Percentiles rank a stretch among this genome's conserved stretches.
Conservation (phyloP, 2,888 invertebrate genomes). For the Nephrocerus scutellatus region DNA sequence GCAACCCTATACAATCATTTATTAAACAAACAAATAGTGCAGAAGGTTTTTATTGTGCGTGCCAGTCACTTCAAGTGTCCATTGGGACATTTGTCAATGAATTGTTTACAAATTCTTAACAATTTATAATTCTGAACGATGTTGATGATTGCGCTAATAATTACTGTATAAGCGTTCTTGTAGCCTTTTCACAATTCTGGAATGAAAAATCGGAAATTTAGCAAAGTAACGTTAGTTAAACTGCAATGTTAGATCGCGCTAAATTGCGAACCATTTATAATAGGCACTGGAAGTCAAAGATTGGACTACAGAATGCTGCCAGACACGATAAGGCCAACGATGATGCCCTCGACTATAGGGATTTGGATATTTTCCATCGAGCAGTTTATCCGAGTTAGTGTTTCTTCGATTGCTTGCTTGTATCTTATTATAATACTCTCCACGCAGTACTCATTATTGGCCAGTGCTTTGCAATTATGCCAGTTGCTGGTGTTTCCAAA, state of each 20-base stretch:
- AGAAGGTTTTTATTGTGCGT: too few relatives aligned
- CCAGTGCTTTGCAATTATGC: conserved; percentile 52
- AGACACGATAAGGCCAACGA: background rate
- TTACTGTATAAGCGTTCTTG: too few relatives aligned
- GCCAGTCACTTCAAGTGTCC: too few relatives aligned
- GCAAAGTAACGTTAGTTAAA: background rate
- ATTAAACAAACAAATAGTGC: too few relatives aligned
- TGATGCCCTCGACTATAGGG: conserved; percentile 15
- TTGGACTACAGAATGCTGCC: too few relatives aligned
- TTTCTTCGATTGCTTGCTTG: background rate
- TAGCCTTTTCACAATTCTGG: too few relatives aligned
- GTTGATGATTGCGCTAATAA: too few relatives aligned
- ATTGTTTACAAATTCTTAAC: too few relatives aligned
- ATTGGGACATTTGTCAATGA: too few relatives aligned
- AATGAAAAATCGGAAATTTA: too few relatives aligned
- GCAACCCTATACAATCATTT: too few relatives aligned
- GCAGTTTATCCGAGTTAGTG: conserved; percentile 48
- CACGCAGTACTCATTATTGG: conserved; percentile 48
- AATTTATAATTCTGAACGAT: too few relatives aligned
- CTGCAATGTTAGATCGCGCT: conserved; percentile 24
- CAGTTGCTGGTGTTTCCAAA: conserved; percentile 48
- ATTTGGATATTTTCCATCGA: conserved; percentile 47
- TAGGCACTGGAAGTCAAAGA: background rate
- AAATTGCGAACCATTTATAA: conserved; percentile 24
- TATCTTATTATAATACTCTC: background rate